Base-by-base conservation (phyloP, 2,113 vertebrate genomes). In the Poicephalus gulielmi region DNA sequence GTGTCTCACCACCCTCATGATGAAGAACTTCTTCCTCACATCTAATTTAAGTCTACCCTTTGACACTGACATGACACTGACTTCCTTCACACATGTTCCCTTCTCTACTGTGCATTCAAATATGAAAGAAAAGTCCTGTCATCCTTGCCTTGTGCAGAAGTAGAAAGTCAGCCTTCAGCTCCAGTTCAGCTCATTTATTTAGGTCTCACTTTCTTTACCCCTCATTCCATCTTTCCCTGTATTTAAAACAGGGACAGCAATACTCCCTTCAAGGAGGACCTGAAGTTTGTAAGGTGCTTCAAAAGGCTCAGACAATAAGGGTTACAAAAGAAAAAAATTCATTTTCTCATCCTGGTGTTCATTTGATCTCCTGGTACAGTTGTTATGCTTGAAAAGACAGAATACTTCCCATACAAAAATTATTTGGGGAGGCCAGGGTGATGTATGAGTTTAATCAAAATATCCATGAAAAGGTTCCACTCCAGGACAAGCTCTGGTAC, bases 371-470 rank as follows among this genome's bases (percentile, higher is more conserved):
- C 68, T 11, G 62, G 19, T 77, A 39, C 30, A 20, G 57, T 85
- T 7, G 2, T 86, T 67, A 67, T 70, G 53, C 59, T 69, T 49
- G 44, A 74, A 44, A 41, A 76, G 28, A 31, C 15, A 37, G 63
- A 85, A 66, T 62, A 64, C 46, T 43, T 95, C 47, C 83, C 73
- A 77, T 69, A 49, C 5, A 78, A 39, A 90, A 87, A 70, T 78
- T 83, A 62, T 49, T 39, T 78, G 20, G 30, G 46, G 55, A 90
- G 49, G 43, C 53, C 74, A 89, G 64, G 75, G 77, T 66, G 52
- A 87, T 49, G 17, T 17, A 73, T 81, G 70, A 83, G 82, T 95
- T 76, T 74, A 83, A 94, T 87, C 44, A 78, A 64, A 92, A 94
- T 33, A 53, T 57, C 87, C 80, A 8, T 78, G 82, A 92, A 94